Base-by-base conservation (phyloP, 2,888 invertebrate species). In the Parnassius smintheus region DNA sequence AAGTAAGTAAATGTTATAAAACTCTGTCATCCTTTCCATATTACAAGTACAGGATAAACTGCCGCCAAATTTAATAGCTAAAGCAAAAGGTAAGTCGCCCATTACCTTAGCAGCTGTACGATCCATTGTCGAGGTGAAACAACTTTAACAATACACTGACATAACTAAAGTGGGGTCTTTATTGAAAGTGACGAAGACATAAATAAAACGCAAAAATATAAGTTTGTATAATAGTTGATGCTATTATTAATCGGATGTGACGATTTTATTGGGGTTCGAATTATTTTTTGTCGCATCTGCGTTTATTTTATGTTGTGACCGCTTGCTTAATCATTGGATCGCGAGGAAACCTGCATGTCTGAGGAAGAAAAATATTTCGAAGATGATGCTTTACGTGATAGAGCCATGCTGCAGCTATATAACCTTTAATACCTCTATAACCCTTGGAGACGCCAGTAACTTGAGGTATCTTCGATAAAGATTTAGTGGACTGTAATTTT, bases 161-260 rank as follows among this genome's bases (percentile, higher is more conserved):
- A 65, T 72, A 67, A 69, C 66, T 65, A 56, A 66, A 67, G 71
- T 66, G 67, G 72, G 62, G 69, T 62, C 73, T 67, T 62, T 79
- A 74, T 60, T 0, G 0, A 12, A 8, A 58, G 3, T 53, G 0
- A 0, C 42, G 70, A 76, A 69, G 71, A 65, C 56, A 65, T 64
- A 68, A 62, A 66, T 64, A 69, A 46, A 64, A 58, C 48, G 25
- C 44, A 65, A 65, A 65, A 49, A 65, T 53, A 11, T 53, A 60
- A 65, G 49, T 57, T 62, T 62, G 67, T 71, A 54, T 60, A 67
- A 67, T 69, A 70, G 73, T 69, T 65, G 66, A 68, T 65, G 70
- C 70, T 81, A 79, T 79, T 81, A 80, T 81, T 81, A 81, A 76
- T 81, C 75, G 77, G 77, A 79, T 75, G 76, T 75, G 74, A 73